phyloP scores from a whole-genome alignment of 2,113 vertebrate species.

The Campylomormyrus tamandua region DNA sequence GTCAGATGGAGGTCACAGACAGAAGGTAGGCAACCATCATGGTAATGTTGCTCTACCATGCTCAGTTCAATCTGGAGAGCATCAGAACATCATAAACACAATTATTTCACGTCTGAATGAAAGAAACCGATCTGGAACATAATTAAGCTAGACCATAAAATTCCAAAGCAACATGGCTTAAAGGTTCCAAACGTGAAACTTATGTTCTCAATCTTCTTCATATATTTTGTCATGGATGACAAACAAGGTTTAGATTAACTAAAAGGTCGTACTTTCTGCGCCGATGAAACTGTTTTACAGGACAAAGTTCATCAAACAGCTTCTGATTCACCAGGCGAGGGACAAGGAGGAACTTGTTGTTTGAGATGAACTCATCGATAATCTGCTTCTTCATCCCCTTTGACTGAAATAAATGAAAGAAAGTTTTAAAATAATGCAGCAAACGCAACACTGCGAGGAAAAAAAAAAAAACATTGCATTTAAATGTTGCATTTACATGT shows the following conservation, averaged over 20 bases:
- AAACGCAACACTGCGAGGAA: neutral
- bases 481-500: neutral
- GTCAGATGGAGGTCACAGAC: neutral
- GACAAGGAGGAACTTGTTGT: constrained; percentile 85
- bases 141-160: neutral
- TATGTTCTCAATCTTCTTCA: neutral
- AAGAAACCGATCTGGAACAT: neutral
- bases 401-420: constrained; percentile 56
- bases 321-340: constrained; percentile 85
- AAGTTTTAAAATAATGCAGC: neutral
- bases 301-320: constrained; percentile 89
- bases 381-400: constrained; percentile 87
- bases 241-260: neutral
- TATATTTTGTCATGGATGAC: neutral
- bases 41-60: neutral
- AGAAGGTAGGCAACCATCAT: neutral
- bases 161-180: neutral
- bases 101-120: neutral
- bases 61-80: neutral
- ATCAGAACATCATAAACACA: neutral
- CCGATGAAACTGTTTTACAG: constrained; percentile 84
- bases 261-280: constrained; percentile 77
- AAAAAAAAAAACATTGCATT: neutral
- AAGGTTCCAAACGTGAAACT: neutral
- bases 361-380: constrained; percentile 85